phyloP scores from a whole-genome alignment of 2,797 vertebrate genomes.

The Gorsachius magnificus region DNA sequence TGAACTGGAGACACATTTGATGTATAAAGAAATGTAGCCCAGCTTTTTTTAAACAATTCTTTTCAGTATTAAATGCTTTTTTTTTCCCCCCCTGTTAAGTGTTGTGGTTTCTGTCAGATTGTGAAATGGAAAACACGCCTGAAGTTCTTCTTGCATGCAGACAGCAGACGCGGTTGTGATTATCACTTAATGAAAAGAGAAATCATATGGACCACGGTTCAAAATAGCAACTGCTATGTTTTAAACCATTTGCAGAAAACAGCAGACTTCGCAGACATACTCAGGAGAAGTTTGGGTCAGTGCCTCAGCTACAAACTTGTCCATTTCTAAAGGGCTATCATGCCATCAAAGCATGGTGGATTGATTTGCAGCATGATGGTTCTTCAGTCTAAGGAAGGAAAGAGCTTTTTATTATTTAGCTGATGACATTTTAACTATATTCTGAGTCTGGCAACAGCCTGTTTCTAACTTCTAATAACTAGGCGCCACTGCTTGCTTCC shows the following conservation, averaged over 20 bases:
- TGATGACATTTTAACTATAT: constrained; percentile 6
- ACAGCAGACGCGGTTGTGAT: constrained; percentile 32
- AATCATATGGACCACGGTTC: background rate
- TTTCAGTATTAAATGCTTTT: background rate
- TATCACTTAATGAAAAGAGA: constrained; percentile 62
- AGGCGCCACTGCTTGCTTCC: background rate
- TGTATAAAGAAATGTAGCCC: background rate
- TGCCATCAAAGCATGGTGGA: background rate
- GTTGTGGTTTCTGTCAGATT: constrained; percentile 42
- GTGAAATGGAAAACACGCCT: constrained; percentile 25
- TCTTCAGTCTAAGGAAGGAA: background rate
- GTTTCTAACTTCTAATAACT: background rate
- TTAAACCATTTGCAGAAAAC: constrained; percentile 30
- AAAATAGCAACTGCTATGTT: constrained; percentile 54
- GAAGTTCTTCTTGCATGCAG: constrained; percentile 18
- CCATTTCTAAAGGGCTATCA: background rate
- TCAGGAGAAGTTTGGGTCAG: constrained; percentile 17
- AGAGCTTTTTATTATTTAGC: background rate
- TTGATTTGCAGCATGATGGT: background rate
- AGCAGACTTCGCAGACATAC: background rate
- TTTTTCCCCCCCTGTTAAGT: background rate
- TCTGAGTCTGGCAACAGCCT: background rate
- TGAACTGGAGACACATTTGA: background rate
- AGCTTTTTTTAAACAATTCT: background rate
- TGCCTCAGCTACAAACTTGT: background rate